Base-by-base conservation (phyloP, 2,888 invertebrate species). In the Ormyrus labotus region DNA sequence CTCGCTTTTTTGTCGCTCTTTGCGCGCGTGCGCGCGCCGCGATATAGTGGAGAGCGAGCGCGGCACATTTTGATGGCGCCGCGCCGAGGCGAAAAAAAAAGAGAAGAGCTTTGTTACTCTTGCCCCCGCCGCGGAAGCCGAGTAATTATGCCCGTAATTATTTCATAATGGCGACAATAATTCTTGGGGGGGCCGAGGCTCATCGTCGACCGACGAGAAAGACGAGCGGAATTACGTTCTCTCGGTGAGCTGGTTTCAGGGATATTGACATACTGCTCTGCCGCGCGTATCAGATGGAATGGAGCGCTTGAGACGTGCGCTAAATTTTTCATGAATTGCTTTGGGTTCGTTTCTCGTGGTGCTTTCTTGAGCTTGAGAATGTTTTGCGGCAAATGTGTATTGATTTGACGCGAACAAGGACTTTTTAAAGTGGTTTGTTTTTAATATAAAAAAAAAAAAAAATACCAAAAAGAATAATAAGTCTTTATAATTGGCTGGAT, bases 91-190 rank as follows among this genome's bases (percentile, higher is more conserved):
- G 63, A 67, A 13, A 55, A 50, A 8, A 53, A 51, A 10, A 55
- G 45, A 6, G 6, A 51, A 50, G 51, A 55, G 78, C 78, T 78
- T 78, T 72, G 67, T 61, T 69, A 50, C 73, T n/a, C 68, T 10
- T 8, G 63, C 19, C 19, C 68, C 69, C 73, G 63, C 69, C 72
- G 63, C 77, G 77, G 78, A 82, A 83, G 77, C 78, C 76, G 68
- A 77, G 77, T 81, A 79, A 81, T 79, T 81, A 73, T 53, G 67
- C 10, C 48, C 19, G 71, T 60, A 79, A 79, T 78, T 81, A 75
- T 78, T 72, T 79, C 67, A 58, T 68, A 79, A 78, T 78, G 71
- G 70, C 13, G 58, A 64, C 64, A 63, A 75, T 81, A 67, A 67
- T 75, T 75, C 55, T 74, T 19, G 19, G 19, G 19, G 19, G 19